These are phyloP conservation scores for Ciconia maguari DNA, from an alignment of 2,113 vertebrate species.

Conservation along the genomic window DNA sequence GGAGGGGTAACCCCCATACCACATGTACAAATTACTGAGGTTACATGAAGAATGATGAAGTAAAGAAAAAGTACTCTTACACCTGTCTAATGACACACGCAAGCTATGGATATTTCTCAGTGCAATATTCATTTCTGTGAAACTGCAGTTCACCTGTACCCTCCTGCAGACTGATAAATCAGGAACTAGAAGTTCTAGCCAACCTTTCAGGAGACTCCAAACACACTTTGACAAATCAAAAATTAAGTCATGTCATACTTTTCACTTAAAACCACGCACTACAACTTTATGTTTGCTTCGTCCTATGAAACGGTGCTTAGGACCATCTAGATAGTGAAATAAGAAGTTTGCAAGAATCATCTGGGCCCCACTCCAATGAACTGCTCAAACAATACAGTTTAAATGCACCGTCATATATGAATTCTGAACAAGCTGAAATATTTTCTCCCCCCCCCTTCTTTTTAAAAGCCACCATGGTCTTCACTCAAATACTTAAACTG, in stretches of 20 bases:
- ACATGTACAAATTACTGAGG: background rate
- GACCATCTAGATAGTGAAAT: background rate
- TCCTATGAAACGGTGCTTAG: background rate
- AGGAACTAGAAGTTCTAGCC: background rate
- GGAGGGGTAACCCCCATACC: background rate
- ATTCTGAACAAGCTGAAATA: background rate
- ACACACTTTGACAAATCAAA: background rate
- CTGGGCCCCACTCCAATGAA: background rate
- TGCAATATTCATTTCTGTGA: background rate
- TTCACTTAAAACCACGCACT: background rate
- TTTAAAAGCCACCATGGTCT: background rate
- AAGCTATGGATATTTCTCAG: background rate
- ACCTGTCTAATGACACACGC: background rate
- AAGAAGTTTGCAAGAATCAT: background rate
- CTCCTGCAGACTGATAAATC: background rate
- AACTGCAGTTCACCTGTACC: background rate
- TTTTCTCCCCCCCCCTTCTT: background rate
- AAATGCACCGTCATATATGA: background rate
- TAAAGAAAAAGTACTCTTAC: background rate
- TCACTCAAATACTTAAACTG: background rate
- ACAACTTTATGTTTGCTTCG: background rate
- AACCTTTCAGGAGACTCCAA: background rate
- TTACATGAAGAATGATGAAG: background rate
- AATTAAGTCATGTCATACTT: background rate
- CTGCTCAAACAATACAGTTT: background rate